Conservation (phyloP, 2,797 vertebrate species). For the Xiphophorus birchmanni region DNA sequence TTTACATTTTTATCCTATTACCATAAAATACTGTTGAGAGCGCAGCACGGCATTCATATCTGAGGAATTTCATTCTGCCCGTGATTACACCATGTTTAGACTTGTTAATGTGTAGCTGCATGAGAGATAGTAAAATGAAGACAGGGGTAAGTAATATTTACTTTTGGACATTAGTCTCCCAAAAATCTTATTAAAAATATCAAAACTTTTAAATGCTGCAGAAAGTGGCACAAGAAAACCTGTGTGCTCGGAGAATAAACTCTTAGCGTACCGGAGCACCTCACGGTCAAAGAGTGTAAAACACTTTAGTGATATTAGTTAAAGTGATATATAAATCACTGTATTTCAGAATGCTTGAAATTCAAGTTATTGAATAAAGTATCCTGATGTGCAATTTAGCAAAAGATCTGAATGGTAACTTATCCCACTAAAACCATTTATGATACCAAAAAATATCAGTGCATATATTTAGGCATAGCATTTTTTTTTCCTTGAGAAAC, state of each 20-base stretch:
- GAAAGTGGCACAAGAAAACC: conserved; percentile 38
- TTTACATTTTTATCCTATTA: conserved; percentile 90
- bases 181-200: conserved; percentile 55
- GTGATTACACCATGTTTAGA: conserved; percentile 80
- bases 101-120: conserved; percentile 80
- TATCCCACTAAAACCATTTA: not conserved
- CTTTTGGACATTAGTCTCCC: conserved; percentile 78
- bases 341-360: not conserved
- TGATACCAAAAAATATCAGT: not conserved
- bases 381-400: not conserved
- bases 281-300: conserved; percentile 34
- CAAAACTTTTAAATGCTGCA: conserved; percentile 72
- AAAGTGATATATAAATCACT: not conserved
- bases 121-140: conserved; percentile 56
- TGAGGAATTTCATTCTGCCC: conserved; percentile 82
- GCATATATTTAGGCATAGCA: not conserved
- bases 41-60: conserved; percentile 82
- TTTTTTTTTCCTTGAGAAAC: too few species aligned
- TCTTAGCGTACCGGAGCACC: conserved; percentile 67
- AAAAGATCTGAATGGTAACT: not conserved
- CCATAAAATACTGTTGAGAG: conserved; percentile 80
- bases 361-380: not conserved
- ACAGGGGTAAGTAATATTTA: conserved; percentile 75
- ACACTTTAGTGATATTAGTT: not conserved
- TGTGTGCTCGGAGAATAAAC: conserved; percentile 28